phyloP scores from a whole-genome alignment of 1,140 invertebrate genomes.

The Musca domestica region DNA sequence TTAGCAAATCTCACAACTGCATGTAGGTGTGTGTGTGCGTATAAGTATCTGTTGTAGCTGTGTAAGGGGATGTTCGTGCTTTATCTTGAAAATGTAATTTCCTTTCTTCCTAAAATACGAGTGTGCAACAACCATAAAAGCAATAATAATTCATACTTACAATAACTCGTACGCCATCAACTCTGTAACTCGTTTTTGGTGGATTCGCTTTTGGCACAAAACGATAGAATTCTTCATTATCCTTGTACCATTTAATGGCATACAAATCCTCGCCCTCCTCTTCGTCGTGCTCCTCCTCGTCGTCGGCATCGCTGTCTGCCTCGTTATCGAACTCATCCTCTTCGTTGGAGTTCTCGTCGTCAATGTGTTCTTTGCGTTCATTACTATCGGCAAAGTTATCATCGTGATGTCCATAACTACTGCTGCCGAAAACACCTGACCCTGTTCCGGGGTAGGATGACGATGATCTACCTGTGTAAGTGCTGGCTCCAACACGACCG shows the following conservation, averaged over 20 bases:
- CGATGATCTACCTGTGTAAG: constrained; percentile 31
- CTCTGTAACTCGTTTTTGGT: constrained; percentile 63
- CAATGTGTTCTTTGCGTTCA: constrained; percentile 5
- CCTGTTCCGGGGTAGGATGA: neutral
- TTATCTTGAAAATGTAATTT: constrained; percentile 20
- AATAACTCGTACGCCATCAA: constrained; percentile 73
- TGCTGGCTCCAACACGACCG: constrained; percentile 44
- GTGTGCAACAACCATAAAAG: neutral
- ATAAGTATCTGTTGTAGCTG: neutral
- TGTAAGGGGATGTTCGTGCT: neutral
- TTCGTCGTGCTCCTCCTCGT: constrained; percentile 32
- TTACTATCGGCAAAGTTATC: constrained; percentile 1
- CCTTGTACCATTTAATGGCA: constrained; percentile 86
- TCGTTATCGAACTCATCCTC: constrained; percentile 29
- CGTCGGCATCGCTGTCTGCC: constrained; percentile 34
- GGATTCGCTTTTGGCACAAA: constrained; percentile 67
- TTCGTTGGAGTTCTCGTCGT: constrained; percentile 12
- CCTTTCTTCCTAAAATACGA: neutral
- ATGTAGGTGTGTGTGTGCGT: neutral
- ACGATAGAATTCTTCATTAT: constrained; percentile 83
- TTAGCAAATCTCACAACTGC: neutral
- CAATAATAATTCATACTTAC: constrained; percentile 58
- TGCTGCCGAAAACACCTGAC: neutral
- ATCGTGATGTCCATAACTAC: constrained; percentile 25
- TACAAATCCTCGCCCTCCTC: constrained; percentile 67